Conservation (phyloP, 2,113 vertebrate species). For the Platycercus adscitus region DNA sequence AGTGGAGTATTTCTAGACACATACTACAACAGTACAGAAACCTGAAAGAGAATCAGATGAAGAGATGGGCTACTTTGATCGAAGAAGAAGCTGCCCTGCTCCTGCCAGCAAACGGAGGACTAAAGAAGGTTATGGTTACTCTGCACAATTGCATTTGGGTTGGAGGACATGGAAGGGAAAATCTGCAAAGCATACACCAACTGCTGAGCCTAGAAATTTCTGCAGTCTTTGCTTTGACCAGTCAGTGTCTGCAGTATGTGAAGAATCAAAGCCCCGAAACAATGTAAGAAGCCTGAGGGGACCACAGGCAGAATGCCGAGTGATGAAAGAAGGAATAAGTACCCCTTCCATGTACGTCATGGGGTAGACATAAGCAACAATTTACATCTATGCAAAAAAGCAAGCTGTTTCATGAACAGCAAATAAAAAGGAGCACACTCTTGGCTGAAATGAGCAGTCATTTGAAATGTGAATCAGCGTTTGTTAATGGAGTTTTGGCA, state of each 20-base stretch:
- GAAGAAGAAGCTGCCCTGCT: neutral
- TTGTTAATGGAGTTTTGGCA: constrained; percentile 8
- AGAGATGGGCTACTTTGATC: neutral
- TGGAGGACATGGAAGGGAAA: neutral
- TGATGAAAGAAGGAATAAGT: neutral
- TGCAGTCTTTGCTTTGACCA: neutral
- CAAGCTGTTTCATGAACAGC: neutral
- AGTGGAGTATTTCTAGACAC: neutral
- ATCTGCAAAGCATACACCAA: neutral
- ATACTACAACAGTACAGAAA: neutral
- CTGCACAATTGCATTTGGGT: neutral
- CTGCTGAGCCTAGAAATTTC: neutral
- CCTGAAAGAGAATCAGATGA: neutral
- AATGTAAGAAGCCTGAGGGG: neutral
- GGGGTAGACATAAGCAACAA: neutral
- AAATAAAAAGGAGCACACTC: neutral
- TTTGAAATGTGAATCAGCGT: neutral
- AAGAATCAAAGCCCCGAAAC: neutral
- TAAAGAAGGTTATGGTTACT: neutral
- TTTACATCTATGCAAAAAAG: neutral
- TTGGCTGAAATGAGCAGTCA: neutral
- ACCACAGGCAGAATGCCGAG: neutral
- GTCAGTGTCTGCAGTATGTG: neutral
- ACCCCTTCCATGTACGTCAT: neutral
- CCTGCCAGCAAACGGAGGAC: neutral